A percentile compares a stretch with the other conserved stretches of the same genome.
These are phyloP conservation scores for Saccopteryx leptura DNA, from an alignment of 2,113 vertebrate genomes.

Conservation along the genomic window DNA sequence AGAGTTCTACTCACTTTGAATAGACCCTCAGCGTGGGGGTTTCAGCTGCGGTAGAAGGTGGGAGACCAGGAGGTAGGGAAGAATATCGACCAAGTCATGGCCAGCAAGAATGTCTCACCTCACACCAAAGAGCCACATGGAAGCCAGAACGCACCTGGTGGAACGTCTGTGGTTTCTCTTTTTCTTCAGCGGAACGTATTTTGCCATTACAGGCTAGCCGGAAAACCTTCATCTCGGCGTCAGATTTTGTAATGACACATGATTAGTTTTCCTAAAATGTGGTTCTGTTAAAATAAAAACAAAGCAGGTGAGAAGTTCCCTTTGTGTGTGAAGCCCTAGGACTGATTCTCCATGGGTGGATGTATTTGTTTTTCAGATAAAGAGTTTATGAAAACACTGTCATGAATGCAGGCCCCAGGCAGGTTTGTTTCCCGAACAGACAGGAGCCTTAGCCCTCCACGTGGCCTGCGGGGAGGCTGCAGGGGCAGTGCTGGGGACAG, in stretches of 20 bases:
- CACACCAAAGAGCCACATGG: neutral
- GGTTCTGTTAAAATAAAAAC: constrained; percentile 40
- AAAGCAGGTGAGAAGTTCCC: neutral
- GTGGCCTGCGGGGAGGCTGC: neutral
- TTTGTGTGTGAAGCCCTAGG: neutral
- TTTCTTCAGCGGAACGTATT: neutral
- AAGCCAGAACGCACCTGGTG: neutral
- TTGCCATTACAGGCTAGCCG: neutral
- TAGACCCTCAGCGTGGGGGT: neutral
- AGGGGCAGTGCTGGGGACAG: neutral
- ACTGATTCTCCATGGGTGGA: neutral
- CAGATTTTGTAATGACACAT: neutral
- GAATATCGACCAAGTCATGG: neutral
- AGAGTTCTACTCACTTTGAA: neutral
- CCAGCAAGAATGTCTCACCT: neutral
- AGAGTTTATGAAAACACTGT: constrained; percentile 31
- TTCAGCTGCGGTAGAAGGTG: neutral
- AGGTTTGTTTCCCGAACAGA: constrained; percentile 6
- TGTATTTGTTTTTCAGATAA: neutral
- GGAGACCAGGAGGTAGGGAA: neutral
- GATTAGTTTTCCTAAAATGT: neutral
- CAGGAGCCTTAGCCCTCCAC: neutral
- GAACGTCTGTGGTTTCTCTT: neutral
- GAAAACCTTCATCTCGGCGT: neutral
- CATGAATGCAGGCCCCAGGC: neutral